Percentiles rank a stretch among this genome's conserved stretches.
Evolutionary conservation across 1,140 invertebrate genomes (phyloP).

Genomic region (Bombus pyrosoma): DNA sequence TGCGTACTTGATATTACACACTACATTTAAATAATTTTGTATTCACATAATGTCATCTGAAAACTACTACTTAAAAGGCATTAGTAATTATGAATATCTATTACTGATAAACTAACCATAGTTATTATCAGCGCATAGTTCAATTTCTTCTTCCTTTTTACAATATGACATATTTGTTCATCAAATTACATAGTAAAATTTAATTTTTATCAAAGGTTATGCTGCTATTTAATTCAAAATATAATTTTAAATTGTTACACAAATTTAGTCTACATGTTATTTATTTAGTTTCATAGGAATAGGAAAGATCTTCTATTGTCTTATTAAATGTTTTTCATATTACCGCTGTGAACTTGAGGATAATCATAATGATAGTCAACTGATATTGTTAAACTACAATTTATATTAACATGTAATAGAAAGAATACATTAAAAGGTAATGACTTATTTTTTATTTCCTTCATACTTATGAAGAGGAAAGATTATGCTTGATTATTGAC

Average conservation of each 20-base stretch:
- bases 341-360: neutral
- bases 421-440: neutral
- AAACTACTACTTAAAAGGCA: neutral
- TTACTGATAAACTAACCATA: slow-evolving; percentile 46
- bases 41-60: too few relatives aligned
- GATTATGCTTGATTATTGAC: too few relatives aligned
- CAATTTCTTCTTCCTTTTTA: slow-evolving; percentile 16
- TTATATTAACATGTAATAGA: neutral
- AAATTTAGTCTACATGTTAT: slow-evolving; percentile 1
- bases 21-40: too few relatives aligned
- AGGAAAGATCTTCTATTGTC: slow-evolving; percentile 8
- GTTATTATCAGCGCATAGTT: slow-evolving; percentile 5
- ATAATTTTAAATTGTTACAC: neutral
- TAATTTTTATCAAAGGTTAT: neutral
- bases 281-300: neutral
- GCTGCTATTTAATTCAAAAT: neutral
- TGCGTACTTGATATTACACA: too few relatives aligned
- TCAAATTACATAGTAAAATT: neutral
- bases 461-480: too few relatives aligned
- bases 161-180: slow-evolving; percentile 46
- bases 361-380: neutral
- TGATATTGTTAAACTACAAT: neutral
- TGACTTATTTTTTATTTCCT: neutral
- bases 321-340: neutral
- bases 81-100: neutral